Evolutionary conservation across 2,797 vertebrate species (phyloP), one percentile per base, ranked within the genome.

Genomic region (Coranthus polyacanthus): DNA sequence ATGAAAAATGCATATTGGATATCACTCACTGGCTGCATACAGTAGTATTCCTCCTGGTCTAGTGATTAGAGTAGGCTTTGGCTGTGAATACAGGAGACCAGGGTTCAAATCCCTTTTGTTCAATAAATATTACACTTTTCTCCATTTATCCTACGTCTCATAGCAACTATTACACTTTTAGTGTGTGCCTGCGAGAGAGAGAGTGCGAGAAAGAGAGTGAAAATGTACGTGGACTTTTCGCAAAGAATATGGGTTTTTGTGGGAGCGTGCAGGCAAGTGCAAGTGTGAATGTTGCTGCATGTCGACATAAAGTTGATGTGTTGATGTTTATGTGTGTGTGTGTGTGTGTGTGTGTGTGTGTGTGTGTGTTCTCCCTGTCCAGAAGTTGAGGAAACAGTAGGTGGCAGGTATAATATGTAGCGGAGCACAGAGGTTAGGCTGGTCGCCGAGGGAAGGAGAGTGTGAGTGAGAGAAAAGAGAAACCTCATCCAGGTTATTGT

Each of bases 401-500:
- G 89, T 89, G 90, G 80, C 82, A 90, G 82, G 81, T 85, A 84
- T 82, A 79, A 79, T 82, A 80, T 84, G 87, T 66, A 68, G 81
- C 50, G 67, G 79, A 69, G 78, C 75, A 56, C 51, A 63, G 72
- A 86, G 84, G 65, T 72, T 70, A 86, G 72, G 39, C 60, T 52
- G 54, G 51, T 51, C 43, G 44, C 43, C 50, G 59, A 51, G 64
- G 29, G 76, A 61, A 55, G 45, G 43, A 74, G 71, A 55, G 73
- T 75, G 64, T 72, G 73, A 73, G 71, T 51, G 79, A 75, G 81
- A 75, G 76, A 77, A 55, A 72, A 63, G 76, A 78, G 84, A 86
- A 86, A 81, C 74, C 73, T 81, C 78, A 91, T 90, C 82, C 82
- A 87, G 86, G 78, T 90, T 90, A 87, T 86, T 91, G 76, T 83